phyloP scores from a whole-genome alignment of 2,113 vertebrate species.

The Lagopus leucura region DNA sequence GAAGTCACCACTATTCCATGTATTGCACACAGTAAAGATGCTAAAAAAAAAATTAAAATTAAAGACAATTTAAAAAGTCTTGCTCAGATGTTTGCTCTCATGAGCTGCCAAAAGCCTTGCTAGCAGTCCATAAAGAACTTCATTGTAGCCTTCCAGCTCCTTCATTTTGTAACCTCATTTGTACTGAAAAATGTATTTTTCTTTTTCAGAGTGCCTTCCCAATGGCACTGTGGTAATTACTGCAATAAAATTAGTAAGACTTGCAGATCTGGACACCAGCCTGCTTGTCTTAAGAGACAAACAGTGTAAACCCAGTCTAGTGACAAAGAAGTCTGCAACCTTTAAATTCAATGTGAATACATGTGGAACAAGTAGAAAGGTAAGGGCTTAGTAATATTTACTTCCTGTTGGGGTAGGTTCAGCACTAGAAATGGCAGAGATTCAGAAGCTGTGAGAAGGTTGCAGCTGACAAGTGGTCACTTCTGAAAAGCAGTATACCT shows the following conservation, averaged over 20 bases:
- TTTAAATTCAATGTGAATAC: constrained; percentile 55
- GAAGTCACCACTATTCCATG: neutral
- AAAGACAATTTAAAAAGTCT: neutral
- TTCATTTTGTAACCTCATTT: neutral
- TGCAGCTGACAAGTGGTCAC: neutral
- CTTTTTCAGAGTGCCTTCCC: constrained; percentile 60
- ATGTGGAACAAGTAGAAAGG: constrained; percentile 65
- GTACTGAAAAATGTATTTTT: neutral
- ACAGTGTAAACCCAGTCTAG: constrained; percentile 20
- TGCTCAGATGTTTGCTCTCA: neutral
- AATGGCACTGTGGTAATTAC: constrained; percentile 61
- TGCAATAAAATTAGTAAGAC: constrained; percentile 16
- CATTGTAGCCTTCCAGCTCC: neutral
- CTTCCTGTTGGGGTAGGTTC: accelerated
- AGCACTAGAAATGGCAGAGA: neutral
- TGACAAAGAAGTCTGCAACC: constrained; percentile 46
- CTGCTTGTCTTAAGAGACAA: constrained; percentile 51
- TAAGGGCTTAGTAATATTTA: neutral
- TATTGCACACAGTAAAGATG: neutral
- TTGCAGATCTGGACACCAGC: constrained; percentile 37
- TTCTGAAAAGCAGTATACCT: neutral
- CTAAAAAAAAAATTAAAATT: neutral
- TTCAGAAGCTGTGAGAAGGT: neutral
- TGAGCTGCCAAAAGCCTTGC: neutral
- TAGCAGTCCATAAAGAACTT: accelerated